Conservation (phyloP, 2,888 invertebrate species). For the Sipunculus nudus region DNA sequence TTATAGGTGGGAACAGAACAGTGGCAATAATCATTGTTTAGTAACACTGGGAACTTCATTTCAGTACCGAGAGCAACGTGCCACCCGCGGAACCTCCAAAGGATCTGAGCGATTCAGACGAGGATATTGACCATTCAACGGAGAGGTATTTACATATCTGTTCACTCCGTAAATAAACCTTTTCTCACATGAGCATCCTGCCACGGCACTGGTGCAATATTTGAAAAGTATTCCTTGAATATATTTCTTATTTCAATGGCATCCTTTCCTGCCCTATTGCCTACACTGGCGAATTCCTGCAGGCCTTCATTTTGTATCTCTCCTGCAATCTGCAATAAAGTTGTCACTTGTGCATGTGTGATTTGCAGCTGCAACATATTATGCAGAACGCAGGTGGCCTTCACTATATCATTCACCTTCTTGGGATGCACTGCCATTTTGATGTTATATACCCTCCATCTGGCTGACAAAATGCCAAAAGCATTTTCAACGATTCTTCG, state of each 20-base stretch:
- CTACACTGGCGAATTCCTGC: neutral
- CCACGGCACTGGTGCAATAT: conserved; percentile 4
- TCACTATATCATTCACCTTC: neutral
- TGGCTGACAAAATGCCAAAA: conserved; percentile 18
- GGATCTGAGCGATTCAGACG: neutral
- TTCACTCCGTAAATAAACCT: neutral
- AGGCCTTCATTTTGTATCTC: neutral
- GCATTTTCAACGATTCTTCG: conserved; percentile 16
- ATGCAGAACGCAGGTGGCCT: conserved; percentile 9
- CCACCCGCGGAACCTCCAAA: neutral
- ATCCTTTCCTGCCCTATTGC: conserved; percentile 7
- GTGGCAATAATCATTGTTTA: too few relatives aligned
- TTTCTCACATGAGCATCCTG: conserved; percentile 5
- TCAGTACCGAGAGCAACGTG: neutral
- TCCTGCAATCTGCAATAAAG: neutral
- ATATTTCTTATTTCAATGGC: conserved; percentile 6
- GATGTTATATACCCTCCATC: conserved; percentile 7
- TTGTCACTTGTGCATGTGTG: conserved; percentile 1
- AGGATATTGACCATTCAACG: neutral
- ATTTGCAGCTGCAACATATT: conserved; percentile 3
- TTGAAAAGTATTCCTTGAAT: conserved; percentile 6
- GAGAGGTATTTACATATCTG: too few relatives aligned
- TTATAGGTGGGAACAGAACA: too few relatives aligned
- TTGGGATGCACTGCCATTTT: conserved; percentile 6
- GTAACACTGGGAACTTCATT: neutral